These are phyloP conservation scores for Alfaro cultratus DNA, from an alignment of 2,797 vertebrate species.

Conservation along the genomic window DNA sequence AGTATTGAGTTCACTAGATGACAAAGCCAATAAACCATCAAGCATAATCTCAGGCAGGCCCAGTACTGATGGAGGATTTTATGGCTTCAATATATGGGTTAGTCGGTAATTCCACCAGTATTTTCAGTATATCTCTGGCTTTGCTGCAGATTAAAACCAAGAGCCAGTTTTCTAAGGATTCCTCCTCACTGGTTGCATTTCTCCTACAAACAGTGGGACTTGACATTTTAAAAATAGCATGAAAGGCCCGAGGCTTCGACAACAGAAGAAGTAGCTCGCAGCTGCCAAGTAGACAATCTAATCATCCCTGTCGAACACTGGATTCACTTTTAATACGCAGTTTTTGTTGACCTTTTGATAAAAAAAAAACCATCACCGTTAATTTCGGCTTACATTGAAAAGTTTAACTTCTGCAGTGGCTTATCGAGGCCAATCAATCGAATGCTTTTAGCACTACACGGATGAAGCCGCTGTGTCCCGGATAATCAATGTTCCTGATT, in stretches of 20 bases:
- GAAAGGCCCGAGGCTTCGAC: not conserved
- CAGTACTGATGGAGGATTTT: slow-evolving; percentile 25
- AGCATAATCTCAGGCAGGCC: slow-evolving; percentile 17
- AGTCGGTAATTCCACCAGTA: slow-evolving; percentile 37
- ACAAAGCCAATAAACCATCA: slow-evolving; percentile 24
- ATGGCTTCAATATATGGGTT: slow-evolving; percentile 18
- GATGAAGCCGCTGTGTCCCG: not conserved
- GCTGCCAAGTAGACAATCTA: not conserved
- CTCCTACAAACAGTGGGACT: not conserved
- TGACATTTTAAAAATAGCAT: not conserved
- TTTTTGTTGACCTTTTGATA: not conserved
- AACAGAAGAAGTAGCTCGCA: not conserved
- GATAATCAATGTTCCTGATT: slow-evolving; percentile 8
- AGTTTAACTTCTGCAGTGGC: not conserved
- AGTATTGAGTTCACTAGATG: slow-evolving; percentile 1
- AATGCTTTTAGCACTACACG: not conserved
- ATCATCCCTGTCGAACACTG: not conserved
- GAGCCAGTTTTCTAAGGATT: slow-evolving; percentile 27
- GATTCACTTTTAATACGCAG: not conserved
- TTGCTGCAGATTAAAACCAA: slow-evolving; percentile 29
- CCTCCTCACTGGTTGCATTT: slow-evolving; percentile 8
- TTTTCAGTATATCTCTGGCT: slow-evolving; percentile 1
- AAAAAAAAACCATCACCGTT: too few species aligned
- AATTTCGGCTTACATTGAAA: not conserved
- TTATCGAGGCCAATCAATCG: slow-evolving; percentile 10